These are phyloP conservation scores for Drosophila seclusa DNA, from an alignment of 2,888 invertebrate species.

Conservation along the genomic window DNA sequence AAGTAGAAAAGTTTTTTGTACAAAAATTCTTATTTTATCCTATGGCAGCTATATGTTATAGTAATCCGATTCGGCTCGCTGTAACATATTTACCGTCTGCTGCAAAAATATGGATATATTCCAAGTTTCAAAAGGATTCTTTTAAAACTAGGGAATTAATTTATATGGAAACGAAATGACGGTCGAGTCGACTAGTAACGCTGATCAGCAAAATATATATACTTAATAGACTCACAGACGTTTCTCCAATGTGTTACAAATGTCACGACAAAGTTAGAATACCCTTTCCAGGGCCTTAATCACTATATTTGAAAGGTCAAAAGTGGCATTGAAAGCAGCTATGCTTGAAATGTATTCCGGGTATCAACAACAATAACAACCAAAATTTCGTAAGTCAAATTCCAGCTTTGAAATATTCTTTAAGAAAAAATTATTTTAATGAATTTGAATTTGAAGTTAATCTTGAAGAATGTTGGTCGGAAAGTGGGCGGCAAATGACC, in stretches of 20 bases:
- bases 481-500: not conserved
- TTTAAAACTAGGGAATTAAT: not conserved
- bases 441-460: constrained; percentile 3
- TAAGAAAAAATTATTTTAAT: not conserved
- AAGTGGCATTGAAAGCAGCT: not conserved
- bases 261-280: not conserved
- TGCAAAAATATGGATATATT: not conserved
- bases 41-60: not conserved
- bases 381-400: constrained; percentile 10
- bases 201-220: not conserved
- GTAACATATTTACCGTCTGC: too few species aligned
- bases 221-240: not conserved
- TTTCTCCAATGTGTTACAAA: not conserved
- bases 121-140: not conserved
- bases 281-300: not conserved
- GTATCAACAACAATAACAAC: constrained; percentile 1
- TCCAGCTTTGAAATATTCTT: constrained; percentile 23
- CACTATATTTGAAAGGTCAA: constrained; percentile 27
- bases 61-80: not conserved
- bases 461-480: not conserved
- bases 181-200: not conserved
- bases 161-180: not conserved
- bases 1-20: not conserved
- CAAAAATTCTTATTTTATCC: not conserved
- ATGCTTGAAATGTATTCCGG: not conserved